Percentiles rank a stretch among this genome's conserved stretches.
Conservation (phyloP, 1,140 invertebrate species). For the Euwallacea similis region DNA sequence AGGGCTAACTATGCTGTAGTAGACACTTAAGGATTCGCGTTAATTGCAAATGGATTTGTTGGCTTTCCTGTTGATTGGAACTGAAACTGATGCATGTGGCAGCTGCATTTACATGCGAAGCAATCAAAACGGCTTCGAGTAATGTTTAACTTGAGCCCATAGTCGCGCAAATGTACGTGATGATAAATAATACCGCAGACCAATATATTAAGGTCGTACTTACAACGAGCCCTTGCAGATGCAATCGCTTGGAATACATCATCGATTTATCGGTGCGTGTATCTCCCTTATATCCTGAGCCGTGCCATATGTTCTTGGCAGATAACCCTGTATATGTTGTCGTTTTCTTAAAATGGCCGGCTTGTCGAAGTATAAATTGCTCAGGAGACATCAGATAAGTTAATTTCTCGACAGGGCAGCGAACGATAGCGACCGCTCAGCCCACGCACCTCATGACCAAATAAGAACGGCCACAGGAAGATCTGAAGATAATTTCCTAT, state of each 20-base stretch:
- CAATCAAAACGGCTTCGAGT: background rate
- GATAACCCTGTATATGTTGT: conserved; percentile 31
- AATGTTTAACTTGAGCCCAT: background rate
- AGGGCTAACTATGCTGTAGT: too few relatives aligned
- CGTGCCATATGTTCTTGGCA: conserved; percentile 31
- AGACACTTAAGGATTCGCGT: background rate
- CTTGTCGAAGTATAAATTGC: conserved; percentile 39
- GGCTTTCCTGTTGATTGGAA: conserved; percentile 26
- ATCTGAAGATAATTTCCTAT: conserved; percentile 31
- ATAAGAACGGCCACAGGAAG: conserved; percentile 32
- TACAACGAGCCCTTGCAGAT: conserved; percentile 21
- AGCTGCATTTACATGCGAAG: conserved; percentile 1
- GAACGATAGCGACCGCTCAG: conserved; percentile 24
- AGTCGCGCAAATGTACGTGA: background rate
- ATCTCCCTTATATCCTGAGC: conserved; percentile 26
- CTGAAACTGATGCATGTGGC: conserved; percentile 20
- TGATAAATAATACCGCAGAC: conserved; percentile 8
- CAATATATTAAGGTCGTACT: conserved; percentile 19
- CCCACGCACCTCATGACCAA: conserved; percentile 37
- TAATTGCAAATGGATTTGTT: conserved; percentile 28
- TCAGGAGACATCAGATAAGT: conserved; percentile 40
- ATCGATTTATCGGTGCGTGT: conserved; percentile 28
- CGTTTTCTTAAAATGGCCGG: conserved; percentile 37
- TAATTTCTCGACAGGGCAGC: conserved; percentile 39
- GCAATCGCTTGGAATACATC: conserved; percentile 24